phyloP scores from a whole-genome alignment of 2,797 vertebrate species.

The Sciurus vulgaris region DNA sequence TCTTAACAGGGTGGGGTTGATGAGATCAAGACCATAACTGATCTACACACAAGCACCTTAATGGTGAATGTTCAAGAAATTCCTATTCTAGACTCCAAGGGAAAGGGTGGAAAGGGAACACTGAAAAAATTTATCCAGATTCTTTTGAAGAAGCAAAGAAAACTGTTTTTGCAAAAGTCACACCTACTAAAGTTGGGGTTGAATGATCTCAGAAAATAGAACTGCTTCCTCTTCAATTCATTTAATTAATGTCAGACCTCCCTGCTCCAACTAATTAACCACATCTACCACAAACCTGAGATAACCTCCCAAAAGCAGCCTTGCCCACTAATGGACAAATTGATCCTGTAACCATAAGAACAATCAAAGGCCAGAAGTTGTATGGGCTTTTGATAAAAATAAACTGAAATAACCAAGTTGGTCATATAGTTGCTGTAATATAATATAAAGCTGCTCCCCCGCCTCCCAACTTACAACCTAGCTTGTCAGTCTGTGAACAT shows the following conservation, averaged over 20 bases:
- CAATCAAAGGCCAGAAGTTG: not conserved
- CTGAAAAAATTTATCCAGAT: slow-evolving; percentile 14
- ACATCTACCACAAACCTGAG: not conserved
- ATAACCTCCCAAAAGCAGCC: not conserved
- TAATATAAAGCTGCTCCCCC: too few relatives aligned
- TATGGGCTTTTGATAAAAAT: slow-evolving; percentile 23
- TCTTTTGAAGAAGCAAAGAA: too few relatives aligned
- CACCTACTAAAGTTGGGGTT: too few relatives aligned
- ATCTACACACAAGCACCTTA: slow-evolving; percentile 22
- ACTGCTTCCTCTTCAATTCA: too few relatives aligned
- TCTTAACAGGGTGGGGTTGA: slow-evolving; percentile 11
- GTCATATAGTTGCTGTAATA: slow-evolving; percentile 16
- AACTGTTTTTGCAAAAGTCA: too few relatives aligned
- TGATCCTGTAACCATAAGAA: slow-evolving; percentile 1
- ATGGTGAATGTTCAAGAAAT: slow-evolving; percentile 5
- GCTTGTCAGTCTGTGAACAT: too few relatives aligned
- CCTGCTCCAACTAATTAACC: not conserved
- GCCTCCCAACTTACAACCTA: too few relatives aligned
- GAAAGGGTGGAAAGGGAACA: not conserved
- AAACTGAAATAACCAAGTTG: slow-evolving; percentile 30
- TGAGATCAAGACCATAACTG: slow-evolving; percentile 32
- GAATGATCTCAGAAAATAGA: too few relatives aligned
- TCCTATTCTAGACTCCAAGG: not conserved
- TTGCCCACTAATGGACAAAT: not conserved
- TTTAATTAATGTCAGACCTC: not conserved